Evolutionary conservation across 2,113 vertebrate species (phyloP), one percentile per base, ranked within the genome.

Genomic region (Calypte anna): DNA sequence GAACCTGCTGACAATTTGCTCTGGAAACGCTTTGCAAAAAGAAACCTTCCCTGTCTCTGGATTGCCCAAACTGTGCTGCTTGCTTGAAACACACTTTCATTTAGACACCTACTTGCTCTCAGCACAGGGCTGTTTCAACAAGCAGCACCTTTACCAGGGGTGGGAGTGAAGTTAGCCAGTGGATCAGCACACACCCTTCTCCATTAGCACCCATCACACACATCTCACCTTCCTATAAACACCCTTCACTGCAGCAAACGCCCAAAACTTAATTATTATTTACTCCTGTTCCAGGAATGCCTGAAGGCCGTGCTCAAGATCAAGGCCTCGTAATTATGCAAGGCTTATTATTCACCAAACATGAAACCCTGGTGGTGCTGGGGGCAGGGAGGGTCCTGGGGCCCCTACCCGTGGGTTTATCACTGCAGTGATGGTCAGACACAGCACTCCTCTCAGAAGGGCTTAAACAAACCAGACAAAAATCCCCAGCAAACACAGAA

Each of bases 181-280:
- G 63, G n/a, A 53, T 55, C 79, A 3, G 4, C 66, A 64, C 91
- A 89, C 94, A 58, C 91, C 84, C 91, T 44, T 72, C 75, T n/a
- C 20, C 82, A 40, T 2, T 25, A 67, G 79, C 70, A 87, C 85
- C 92, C 81, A 38, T 4, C 67, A 53, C 53, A 3, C 62, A 50
- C 77, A 64, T 16, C 83, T 12, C 54, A 14, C 67, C 91, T 81
- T 23, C 72, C 9, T 11, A 51, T 0, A 51, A 92, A 90, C 89
- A 79, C 30, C 66, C 82, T 59, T 19, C 0, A 1, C 75, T 75
- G 68, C 87, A 91, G 84, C 86, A 62, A 79, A 96, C 94, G n/a
- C 93, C 96, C 76, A 55, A 20, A 62, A 31, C 53, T 53, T 94
- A 94, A 94, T 96, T 92, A 74, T 48, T 97, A 80, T 96, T 96